phyloP scores from a whole-genome alignment of 2,888 invertebrate genomes.

The Agapostemon virescens region DNA sequence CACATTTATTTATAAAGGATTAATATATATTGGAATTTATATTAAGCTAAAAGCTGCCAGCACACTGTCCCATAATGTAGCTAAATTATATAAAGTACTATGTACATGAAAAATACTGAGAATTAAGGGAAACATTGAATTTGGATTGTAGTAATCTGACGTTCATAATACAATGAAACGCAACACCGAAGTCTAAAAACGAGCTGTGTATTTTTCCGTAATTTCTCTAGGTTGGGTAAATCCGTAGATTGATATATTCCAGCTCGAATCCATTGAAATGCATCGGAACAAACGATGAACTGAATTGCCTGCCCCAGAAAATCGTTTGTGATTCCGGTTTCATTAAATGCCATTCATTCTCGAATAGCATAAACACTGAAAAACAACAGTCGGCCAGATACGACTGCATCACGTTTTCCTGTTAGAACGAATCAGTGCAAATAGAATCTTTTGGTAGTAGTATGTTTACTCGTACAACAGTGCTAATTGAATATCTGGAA shows the following conservation, averaged over 20 bases:
- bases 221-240: not conserved
- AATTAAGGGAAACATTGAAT: not conserved
- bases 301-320: not conserved
- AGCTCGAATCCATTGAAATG: not conserved
- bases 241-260: not conserved
- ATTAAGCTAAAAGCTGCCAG: too few species aligned
- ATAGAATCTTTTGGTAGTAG: not conserved
- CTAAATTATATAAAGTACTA: too few species aligned
- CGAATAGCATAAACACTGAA: not conserved
- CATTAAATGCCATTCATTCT: not conserved
- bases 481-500: conserved; percentile 1
- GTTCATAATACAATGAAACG: not conserved
- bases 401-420: not conserved
- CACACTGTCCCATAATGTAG: too few species aligned
- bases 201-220: not conserved
- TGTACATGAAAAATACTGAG: too few species aligned
- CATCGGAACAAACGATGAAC: not conserved
- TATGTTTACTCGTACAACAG: not conserved
- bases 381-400: too few species aligned
- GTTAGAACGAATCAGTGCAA: not conserved
- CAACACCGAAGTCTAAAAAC: not conserved
- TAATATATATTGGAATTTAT: too few species aligned
- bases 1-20: too few species aligned
- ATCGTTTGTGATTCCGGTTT: not conserved
- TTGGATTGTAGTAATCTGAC: not conserved